phyloP scores from a whole-genome alignment of 2,113 vertebrate species.

The Myotis brandtii region DNA sequence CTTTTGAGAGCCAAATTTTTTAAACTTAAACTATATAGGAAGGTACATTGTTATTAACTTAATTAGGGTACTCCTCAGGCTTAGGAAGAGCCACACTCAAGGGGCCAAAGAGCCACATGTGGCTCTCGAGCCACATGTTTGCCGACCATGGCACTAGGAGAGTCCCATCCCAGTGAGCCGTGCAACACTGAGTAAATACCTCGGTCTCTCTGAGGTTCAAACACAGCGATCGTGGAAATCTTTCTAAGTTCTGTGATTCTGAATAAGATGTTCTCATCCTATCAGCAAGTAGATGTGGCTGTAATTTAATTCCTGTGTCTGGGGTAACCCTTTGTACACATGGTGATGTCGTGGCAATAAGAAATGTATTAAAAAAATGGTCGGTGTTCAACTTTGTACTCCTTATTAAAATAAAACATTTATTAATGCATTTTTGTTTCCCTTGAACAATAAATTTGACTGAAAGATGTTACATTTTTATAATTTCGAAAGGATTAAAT shows the following conservation, averaged over 20 bases:
- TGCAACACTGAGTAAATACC: background rate
- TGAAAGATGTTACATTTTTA: constrained; percentile 39
- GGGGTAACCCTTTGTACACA: background rate
- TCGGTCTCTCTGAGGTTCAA: background rate
- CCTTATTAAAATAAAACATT: background rate
- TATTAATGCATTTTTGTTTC: background rate
- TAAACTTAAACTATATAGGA: no score
- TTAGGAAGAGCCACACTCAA: no score
- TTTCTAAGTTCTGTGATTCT: background rate
- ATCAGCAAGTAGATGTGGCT: background rate
- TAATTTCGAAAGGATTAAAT: constrained; percentile 36
- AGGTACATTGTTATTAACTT: no score
- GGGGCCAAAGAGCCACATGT: no score
- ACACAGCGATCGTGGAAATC: background rate
- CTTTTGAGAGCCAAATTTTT: no score
- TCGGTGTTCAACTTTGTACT: background rate
- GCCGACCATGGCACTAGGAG: no score
- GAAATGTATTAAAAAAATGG: background rate
- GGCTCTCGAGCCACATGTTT: no score
- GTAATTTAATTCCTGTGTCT: constrained; percentile 3
- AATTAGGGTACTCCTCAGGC: no score
- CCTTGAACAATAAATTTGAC: background rate
- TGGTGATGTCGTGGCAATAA: background rate
- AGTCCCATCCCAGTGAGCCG: background rate
- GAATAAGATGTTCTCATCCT: background rate